Evolutionary conservation across 1,140 invertebrate genomes (phyloP).

Genomic region (Apocrypta bakeri): DNA sequence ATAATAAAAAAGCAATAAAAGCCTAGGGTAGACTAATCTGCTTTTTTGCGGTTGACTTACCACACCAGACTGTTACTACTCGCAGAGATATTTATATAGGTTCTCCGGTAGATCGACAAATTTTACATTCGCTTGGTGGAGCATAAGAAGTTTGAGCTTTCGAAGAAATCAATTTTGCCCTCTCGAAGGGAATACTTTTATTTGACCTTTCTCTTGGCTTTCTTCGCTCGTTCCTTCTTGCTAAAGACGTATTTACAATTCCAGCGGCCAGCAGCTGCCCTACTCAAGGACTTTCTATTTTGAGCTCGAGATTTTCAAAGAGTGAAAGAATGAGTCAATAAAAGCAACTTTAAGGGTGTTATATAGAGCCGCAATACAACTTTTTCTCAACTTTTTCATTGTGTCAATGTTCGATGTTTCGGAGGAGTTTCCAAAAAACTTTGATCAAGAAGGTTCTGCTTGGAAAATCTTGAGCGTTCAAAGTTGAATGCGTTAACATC

Average conservation of each 20-base stretch:
- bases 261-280: neutral
- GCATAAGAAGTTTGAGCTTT: neutral
- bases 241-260: conserved; percentile 17
- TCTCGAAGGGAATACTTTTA: conserved; percentile 27
- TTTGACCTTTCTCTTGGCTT: neutral
- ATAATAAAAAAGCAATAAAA: neutral
- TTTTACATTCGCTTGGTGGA: neutral
- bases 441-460: conserved; percentile 2
- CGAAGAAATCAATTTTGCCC: conserved; percentile 16
- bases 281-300: conserved; percentile 1
- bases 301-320: neutral
- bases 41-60: neutral
- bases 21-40: neutral
- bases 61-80: neutral
- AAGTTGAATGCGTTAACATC: neutral
- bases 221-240: neutral
- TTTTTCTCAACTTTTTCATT: conserved; percentile 14
- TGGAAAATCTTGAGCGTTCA: neutral
- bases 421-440: conserved; percentile 14
- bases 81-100: neutral
- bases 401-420: neutral
- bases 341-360: conserved; percentile 24
- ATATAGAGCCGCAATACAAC: neutral
- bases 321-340: conserved; percentile 29
- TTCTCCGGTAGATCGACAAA: neutral